Conservation (phyloP, 1,140 invertebrate species). For the Drosophila mauritiana region DNA sequence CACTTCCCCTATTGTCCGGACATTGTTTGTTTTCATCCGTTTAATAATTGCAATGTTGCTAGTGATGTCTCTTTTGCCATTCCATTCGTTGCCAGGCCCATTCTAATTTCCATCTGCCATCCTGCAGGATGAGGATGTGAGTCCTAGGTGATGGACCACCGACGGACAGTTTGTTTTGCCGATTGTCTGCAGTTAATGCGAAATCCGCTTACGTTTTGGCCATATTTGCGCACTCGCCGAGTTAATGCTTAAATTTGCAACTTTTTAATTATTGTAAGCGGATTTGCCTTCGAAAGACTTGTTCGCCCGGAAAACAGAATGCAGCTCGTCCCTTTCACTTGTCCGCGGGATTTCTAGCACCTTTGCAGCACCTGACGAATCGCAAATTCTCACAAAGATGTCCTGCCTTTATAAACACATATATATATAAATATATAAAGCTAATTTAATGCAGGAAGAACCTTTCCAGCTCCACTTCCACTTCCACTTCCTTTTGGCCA, state of each 20-base stretch:
- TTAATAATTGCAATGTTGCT: slow-evolving; percentile 69
- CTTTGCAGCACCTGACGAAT: slow-evolving; percentile 24
- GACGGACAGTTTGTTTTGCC: slow-evolving; percentile 45
- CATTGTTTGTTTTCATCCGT: slow-evolving; percentile 66
- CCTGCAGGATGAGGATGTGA: slow-evolving; percentile 17
- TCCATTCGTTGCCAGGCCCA: slow-evolving; percentile 12
- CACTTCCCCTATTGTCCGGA: slow-evolving; percentile 51
- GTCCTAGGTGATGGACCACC: slow-evolving; percentile 30
- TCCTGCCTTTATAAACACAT: too few species aligned
- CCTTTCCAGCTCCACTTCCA: not conserved
- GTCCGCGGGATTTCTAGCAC: slow-evolving; percentile 17
- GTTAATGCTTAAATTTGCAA: slow-evolving; percentile 79
- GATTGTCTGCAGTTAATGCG: slow-evolving; percentile 58
- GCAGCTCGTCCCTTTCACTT: slow-evolving; percentile 23
- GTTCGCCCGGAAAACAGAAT: slow-evolving; percentile 27
- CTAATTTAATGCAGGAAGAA: slow-evolving; percentile 16
- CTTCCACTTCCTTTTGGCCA: slow-evolving; percentile 11
- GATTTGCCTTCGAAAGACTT: slow-evolving; percentile 64
- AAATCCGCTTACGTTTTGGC: slow-evolving; percentile 74
- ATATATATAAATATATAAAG: not conserved
- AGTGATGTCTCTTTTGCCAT: slow-evolving; percentile 56
- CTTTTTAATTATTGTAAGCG: slow-evolving; percentile 83
- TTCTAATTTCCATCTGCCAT: slow-evolving; percentile 64
- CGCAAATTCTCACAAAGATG: too few species aligned
- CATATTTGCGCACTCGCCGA: slow-evolving; percentile 69